Percentiles rank a stretch among this genome's conserved stretches.
phyloP scores from a whole-genome alignment of 2,113 vertebrate genomes.

The Cheilinus undulatus region DNA sequence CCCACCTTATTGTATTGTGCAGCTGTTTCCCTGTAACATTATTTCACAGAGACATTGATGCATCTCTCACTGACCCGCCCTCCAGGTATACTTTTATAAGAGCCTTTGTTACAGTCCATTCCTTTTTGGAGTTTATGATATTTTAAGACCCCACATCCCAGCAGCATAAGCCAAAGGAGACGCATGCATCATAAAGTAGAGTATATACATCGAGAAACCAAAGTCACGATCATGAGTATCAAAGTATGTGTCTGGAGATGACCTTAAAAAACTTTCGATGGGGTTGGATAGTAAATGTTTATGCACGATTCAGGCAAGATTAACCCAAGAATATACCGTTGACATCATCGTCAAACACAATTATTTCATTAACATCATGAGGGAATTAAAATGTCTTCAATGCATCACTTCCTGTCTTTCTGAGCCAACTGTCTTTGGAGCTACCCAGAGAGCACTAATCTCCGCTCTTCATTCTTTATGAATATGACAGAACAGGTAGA shows the following conservation, averaged over 20 bases:
- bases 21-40: too few relatives aligned
- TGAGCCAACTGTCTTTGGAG: conserved; percentile 10
- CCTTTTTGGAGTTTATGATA: too few relatives aligned
- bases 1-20: too few relatives aligned
- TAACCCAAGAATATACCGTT: conserved; percentile 18
- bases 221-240: not conserved
- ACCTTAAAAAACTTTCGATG: conserved; percentile 1
- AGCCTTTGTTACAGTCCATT: too few relatives aligned
- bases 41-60: too few relatives aligned
- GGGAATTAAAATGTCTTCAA: conserved; percentile 38
- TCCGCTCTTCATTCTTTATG: conserved; percentile 35
- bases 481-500: conserved; percentile 60
- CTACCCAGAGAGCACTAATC: conserved; percentile 28
- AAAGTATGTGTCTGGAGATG: not conserved
- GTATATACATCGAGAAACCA: not conserved
- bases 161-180: not conserved
- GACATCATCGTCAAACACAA: conserved; percentile 27
- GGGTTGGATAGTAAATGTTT: conserved; percentile 12
- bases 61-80: not conserved
- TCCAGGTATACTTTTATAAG: not conserved
- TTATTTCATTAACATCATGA: conserved; percentile 28
- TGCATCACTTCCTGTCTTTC: conserved; percentile 21
- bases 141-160: not conserved
- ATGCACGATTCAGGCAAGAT: conserved; percentile 13
- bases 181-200: not conserved